Base-by-base conservation (phyloP, 2,888 invertebrate species). In the Papilio demoleus region DNA sequence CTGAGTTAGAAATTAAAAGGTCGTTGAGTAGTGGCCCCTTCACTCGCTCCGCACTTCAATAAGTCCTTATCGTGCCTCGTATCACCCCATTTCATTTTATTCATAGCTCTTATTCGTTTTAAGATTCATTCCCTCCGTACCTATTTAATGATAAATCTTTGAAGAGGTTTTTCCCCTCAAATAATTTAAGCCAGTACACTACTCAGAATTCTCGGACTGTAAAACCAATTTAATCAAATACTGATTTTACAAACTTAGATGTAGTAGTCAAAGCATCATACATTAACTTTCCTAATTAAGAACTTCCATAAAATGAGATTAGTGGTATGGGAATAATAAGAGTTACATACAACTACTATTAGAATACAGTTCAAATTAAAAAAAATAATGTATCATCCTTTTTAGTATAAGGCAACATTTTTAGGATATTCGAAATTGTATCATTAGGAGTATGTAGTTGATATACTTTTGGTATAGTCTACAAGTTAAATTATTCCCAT, bases 11-110 rank as follows among this genome's bases (percentile, higher is more conserved):
- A 56, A 56, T 56, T 56, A 56, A 56, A 56, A 56, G 31, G n/a
- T n/a, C 53, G 53, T 4, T 27, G 53, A 56, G 53, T 56, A 56
- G 53, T 56, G 53, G 31, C 31, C 53, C 53, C 53, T 56, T 56
- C 31, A 56, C 53, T 31, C 53, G 53, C 31, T 56, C 53, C 53
- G 53, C 31, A 56, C 31, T 56, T 56, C 53, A 56, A 56, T 56
- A 56, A 56, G 53, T 56, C 31, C 53, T 56, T 56, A 56, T 56
- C 53, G 31, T 31, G 31, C 9, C 31, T 56, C 53, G 31, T 56
- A 56, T 56, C 53, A 56, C 53, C 53, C 53, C 53, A 56, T 56
- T 56, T 56, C 17, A 56, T 56, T 56, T 56, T 56, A 56, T 56
- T 56, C 53, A 56, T 56, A 56, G 27, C 53, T 31, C 53, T 53